phyloP scores from a whole-genome alignment of 2,113 vertebrate species.

The Stegastes partitus region DNA sequence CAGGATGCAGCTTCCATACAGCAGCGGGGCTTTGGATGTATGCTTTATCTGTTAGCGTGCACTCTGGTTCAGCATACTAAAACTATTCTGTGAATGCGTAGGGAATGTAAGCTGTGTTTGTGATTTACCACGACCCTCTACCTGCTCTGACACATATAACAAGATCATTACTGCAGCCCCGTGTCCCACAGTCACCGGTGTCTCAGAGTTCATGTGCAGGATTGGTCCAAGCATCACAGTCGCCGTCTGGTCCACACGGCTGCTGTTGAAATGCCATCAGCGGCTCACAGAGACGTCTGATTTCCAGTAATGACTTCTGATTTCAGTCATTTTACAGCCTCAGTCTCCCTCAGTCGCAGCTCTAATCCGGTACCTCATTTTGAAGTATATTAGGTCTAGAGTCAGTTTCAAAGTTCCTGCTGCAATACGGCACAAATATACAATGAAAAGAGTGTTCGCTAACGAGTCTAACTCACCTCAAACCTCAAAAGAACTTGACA shows the following conservation, averaged over 20 bases:
- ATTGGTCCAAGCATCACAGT: constrained; percentile 55
- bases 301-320: constrained; percentile 38
- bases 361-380: constrained; percentile 53
- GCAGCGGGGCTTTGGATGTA: constrained; percentile 11
- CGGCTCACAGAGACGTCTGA: constrained; percentile 51
- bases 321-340: constrained; percentile 30
- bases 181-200: constrained; percentile 48
- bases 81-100: constrained; percentile 5
- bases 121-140: constrained; percentile 36
- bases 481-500: constrained; percentile 76
- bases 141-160: constrained; percentile 40
- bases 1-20: constrained; percentile 20
- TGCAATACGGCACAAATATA: constrained; percentile 36
- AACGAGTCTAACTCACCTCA: constrained; percentile 46
- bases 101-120: background rate
- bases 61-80: background rate
- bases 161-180: constrained; percentile 21
- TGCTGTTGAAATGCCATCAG: constrained; percentile 22
- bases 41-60: constrained; percentile 1
- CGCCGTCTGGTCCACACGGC: constrained; percentile 7
- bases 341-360: background rate
- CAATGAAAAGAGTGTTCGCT: constrained; percentile 49
- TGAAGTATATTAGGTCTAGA: constrained; percentile 55
- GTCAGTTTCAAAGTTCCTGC: constrained; percentile 50
- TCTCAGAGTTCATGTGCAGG: constrained; percentile 62